A percentile compares a stretch with the other conserved stretches of the same genome.
These are phyloP conservation scores for Sisor rabdophorus DNA, from an alignment of 2,113 vertebrate species.

Conservation along the genomic window DNA sequence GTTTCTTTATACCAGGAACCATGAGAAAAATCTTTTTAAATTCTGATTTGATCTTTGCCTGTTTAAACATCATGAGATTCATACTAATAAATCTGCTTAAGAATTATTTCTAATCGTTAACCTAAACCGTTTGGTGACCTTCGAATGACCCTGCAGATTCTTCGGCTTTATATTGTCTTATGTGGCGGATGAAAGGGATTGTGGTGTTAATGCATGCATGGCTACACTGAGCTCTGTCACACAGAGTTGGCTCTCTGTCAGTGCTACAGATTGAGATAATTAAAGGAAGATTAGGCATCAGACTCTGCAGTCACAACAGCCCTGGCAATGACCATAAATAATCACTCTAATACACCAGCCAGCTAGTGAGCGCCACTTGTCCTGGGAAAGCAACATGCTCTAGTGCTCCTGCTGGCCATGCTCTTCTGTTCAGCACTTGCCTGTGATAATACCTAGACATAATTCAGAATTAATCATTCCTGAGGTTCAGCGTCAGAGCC, in stretches of 20 bases:
- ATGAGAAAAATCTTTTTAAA: background rate
- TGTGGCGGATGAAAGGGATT: background rate
- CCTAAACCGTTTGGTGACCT: conserved; percentile 9
- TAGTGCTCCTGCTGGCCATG: conserved; percentile 56
- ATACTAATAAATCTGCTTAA: conserved; percentile 1
- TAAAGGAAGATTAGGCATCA: conserved; percentile 75
- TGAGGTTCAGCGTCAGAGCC: conserved; percentile 30
- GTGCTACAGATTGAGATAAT: conserved; percentile 67
- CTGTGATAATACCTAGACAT: conserved; percentile 56
- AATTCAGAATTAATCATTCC: conserved; percentile 36
- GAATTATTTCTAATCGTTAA: conserved; percentile 21
- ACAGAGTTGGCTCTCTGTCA: conserved; percentile 50
- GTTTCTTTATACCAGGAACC: conserved; percentile 36
- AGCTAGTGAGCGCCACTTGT: conserved; percentile 67
- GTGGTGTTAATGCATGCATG: background rate
- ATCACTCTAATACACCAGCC: conserved; percentile 64
- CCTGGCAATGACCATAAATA: conserved; percentile 61
- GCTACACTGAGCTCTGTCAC: conserved; percentile 22
- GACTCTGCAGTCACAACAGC: conserved; percentile 66
- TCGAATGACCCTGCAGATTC: background rate
- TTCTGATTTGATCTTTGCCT: conserved; percentile 12
- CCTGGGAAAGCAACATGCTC: conserved; percentile 62
- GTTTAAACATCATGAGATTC: conserved; percentile 7
- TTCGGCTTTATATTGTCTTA: conserved; percentile 2
- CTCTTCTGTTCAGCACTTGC: conserved; percentile 59